Evolutionary conservation across 2,888 invertebrate genomes (phyloP), one percentile per base, ranked within the genome.

Genomic region (Schrankia costaestrigalis): DNA sequence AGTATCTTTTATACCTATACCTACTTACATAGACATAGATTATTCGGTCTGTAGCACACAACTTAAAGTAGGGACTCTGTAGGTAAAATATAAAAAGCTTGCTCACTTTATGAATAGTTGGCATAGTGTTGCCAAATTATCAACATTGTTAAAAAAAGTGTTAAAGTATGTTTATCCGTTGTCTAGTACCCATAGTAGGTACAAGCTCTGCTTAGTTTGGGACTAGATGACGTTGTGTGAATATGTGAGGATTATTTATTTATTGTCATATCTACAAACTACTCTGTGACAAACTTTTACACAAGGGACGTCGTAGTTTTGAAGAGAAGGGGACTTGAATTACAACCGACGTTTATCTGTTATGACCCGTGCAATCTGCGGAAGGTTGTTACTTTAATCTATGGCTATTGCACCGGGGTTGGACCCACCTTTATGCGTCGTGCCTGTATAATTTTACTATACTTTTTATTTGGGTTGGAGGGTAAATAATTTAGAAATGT

Each of bases 281-380:
- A 55, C 26, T 63, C 58, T 58, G 9, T 48, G 48, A 0, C 27
- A 21, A 31, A 33, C 17, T 35, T 65, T 65, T 66, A 58, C 70
- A 53, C 72, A 56, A 58, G 71, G 72, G 70, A 66, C 63, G 53
- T 41, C 57, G n/a, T 46, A 56, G 53, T 54, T 56, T 51, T 46
- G 52, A 56, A 46, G 59, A 53, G 55, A 45, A 42, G 59, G 69
- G 66, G 66, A 56, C 61, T 68, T 67, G 71, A 78, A 71, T 72
- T 77, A 78, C 78, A 64, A 60, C 63, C 68, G 53, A 47, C 75
- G 76, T 78, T 79, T 79, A 78, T 79, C 79, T 77, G 73, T 78
- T 79, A 79, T 79, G 79, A 78, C 68, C 73, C 71, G 60, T 72
- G 77, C 79, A 78, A 79, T 78, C 74, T 76, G 71, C 61, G 51